phyloP scores from a whole-genome alignment of 2,113 vertebrate species.

The Nipponia nippon region DNA sequence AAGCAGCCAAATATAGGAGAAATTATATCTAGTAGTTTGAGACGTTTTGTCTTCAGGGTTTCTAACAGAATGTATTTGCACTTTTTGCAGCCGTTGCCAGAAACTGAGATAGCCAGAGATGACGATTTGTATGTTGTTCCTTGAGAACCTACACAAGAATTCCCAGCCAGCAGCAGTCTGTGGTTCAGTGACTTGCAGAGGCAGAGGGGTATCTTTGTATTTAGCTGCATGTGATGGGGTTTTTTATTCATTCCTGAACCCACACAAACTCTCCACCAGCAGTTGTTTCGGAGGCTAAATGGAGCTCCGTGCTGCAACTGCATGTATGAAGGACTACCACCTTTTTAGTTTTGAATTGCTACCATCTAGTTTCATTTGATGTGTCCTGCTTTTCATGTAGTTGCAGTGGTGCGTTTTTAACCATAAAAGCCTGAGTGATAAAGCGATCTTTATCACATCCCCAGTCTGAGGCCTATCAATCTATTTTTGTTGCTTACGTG shows the following conservation, averaged over 20 bases:
- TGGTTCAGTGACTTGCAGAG: background rate
- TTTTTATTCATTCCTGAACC: background rate
- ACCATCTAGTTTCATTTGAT: background rate
- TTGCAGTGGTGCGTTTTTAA: background rate
- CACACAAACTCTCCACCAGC: accelerated
- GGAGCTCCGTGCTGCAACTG: background rate
- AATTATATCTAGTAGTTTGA: background rate
- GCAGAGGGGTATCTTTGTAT: background rate
- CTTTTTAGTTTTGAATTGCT: background rate
- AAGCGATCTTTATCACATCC: background rate
- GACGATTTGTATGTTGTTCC: background rate
- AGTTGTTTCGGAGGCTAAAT: background rate
- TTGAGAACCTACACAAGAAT: background rate
- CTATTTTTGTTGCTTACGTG: background rate
- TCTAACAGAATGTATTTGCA: background rate
- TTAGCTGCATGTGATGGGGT: background rate
- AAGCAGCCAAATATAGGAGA: background rate
- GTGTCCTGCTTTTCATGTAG: background rate
- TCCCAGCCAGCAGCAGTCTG: background rate
- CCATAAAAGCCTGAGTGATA: background rate
- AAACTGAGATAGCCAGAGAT: background rate
- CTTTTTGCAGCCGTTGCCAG: background rate
- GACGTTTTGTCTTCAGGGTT: background rate
- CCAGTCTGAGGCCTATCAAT: background rate
- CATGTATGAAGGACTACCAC: background rate